Conservation (phyloP, 2,113 vertebrate genomes). For the Pluvialis apricaria region DNA sequence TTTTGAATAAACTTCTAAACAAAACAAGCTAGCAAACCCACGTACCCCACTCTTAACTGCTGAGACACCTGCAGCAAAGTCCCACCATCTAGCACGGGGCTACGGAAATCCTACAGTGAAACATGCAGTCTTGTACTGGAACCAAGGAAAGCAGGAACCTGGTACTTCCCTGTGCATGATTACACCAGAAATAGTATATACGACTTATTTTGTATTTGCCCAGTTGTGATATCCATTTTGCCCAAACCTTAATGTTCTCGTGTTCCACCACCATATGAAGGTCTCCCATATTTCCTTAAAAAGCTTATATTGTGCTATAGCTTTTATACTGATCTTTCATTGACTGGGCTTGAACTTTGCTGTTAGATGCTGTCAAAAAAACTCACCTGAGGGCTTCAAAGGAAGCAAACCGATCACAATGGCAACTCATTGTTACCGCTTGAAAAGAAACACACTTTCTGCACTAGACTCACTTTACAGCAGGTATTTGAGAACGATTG, state of each 20-base stretch:
- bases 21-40: background rate
- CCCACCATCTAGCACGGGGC: too few species aligned
- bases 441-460: background rate
- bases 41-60: accelerated
- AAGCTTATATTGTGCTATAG: background rate
- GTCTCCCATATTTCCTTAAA: background rate
- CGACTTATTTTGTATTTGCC: background rate
- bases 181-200: background rate
- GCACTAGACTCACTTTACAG: background rate
- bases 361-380: background rate
- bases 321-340: background rate
- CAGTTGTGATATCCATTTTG: background rate
- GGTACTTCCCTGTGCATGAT: background rate
- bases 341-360: background rate
- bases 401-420: background rate
- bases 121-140: background rate
- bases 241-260: background rate
- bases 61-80: background rate
- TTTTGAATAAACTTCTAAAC: background rate
- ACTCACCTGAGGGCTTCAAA: background rate
- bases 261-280: background rate
- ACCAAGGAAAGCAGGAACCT: background rate
- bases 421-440: background rate
- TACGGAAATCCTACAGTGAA: background rate
- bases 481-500: background rate